These are phyloP conservation scores for Epinephelus lanceolatus DNA, from an alignment of 2,113 vertebrate species.

Conservation along the genomic window DNA sequence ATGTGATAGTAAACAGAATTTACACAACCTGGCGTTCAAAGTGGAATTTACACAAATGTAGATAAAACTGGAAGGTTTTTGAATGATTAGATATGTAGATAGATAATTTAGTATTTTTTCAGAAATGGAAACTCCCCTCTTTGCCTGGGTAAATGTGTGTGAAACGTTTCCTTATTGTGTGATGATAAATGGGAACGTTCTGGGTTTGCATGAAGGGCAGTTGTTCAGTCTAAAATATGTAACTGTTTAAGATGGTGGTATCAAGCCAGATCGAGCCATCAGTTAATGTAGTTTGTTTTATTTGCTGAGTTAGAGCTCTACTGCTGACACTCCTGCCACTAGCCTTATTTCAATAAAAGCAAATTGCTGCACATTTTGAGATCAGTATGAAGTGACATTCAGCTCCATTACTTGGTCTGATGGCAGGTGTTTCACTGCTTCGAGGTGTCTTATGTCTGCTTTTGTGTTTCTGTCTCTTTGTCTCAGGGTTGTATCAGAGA, in stretches of 20 bases:
- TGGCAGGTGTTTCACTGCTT: not conserved
- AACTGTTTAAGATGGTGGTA: not conserved
- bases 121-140: not conserved
- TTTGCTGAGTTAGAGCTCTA: not conserved
- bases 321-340: not conserved
- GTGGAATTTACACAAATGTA: no score
- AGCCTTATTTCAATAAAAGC: not conserved
- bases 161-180: not conserved
- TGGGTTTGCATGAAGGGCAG: not conserved
- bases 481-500: slow-evolving; percentile 86
- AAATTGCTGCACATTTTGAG: not conserved
- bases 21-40: no score
- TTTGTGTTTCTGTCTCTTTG: not conserved
- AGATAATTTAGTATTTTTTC: not conserved
- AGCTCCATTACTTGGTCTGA: not conserved
- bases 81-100: no score
- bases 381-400: not conserved
- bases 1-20: no score
- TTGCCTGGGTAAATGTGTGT: not conserved
- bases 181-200: not conserved
- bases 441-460: not conserved
- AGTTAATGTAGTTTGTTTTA: not conserved
- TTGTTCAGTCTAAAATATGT: not conserved
- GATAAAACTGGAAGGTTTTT: no score
- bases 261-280: not conserved